Conservation (phyloP, 2,888 invertebrate genomes). For the Argyresthia albistria region DNA sequence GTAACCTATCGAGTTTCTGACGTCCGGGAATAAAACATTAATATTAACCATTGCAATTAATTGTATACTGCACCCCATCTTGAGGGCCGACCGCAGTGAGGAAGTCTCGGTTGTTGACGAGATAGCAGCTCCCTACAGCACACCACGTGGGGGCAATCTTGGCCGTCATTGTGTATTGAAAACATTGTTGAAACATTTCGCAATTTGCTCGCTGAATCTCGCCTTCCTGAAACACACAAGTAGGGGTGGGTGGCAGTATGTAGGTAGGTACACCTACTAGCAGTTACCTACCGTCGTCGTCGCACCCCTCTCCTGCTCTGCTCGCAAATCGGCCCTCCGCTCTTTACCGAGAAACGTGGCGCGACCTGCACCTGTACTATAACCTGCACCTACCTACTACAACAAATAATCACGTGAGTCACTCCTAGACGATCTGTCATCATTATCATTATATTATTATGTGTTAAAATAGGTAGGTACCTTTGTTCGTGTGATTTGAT, state of each 20-base stretch:
- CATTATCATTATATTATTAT: too few relatives aligned
- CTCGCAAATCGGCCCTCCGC: too few relatives aligned
- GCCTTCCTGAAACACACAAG: constrained; percentile 31
- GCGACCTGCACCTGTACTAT: too few relatives aligned
- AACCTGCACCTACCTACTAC: too few relatives aligned
- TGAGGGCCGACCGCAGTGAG: constrained; percentile 34
- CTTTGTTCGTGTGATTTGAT: too few relatives aligned
- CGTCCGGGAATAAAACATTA: not conserved
- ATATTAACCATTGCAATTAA: constrained; percentile 30
- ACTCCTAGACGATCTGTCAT: too few relatives aligned
- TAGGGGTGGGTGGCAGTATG: not conserved
- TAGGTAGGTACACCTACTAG: not conserved
- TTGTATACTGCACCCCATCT: constrained; percentile 36
- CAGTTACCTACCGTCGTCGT: not conserved
- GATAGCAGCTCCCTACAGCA: constrained; percentile 35
- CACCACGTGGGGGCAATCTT: constrained; percentile 56
- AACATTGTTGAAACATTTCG: constrained; percentile 46
- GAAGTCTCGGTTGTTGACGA: constrained; percentile 55
- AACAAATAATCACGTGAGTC: too few relatives aligned
- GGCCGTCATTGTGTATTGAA: constrained; percentile 51
- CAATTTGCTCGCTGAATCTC: constrained; percentile 27
- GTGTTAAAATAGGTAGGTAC: too few relatives aligned
- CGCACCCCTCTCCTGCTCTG: too few relatives aligned
- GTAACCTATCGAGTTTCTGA: not conserved
- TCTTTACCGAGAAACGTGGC: too few relatives aligned